Percentiles rank a stretch among this genome's conserved stretches.
These are phyloP conservation scores for Dastarcus helophoroides DNA, from an alignment of 2,888 invertebrate genomes.

Conservation along the genomic window DNA sequence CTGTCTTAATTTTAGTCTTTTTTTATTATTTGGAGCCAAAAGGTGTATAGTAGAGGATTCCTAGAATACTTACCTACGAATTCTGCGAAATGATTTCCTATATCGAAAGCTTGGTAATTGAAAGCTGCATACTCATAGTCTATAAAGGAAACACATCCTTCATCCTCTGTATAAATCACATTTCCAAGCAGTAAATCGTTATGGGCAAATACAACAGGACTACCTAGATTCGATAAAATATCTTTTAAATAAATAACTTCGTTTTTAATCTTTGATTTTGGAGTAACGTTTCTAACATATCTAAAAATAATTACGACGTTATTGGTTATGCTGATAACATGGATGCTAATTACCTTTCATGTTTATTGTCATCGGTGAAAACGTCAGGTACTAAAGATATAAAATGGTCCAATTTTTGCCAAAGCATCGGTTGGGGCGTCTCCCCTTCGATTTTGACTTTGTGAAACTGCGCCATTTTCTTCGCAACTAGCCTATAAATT, in stretches of 20 bases:
- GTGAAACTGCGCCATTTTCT: conserved; percentile 75
- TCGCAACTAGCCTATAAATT: conserved; percentile 66
- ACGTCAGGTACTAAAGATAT: conserved; percentile 59
- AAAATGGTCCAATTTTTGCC: conserved; percentile 67
- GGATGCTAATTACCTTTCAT: conserved; percentile 6
- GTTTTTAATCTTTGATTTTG: conserved; percentile 20
- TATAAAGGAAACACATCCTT: conserved; percentile 73
- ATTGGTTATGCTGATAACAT: background rate
- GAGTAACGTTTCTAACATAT: conserved; percentile 4
- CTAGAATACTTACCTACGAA: conserved; percentile 64
- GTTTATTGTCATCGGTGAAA: conserved; percentile 44
- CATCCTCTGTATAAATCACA: conserved; percentile 68
- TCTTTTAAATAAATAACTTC: conserved; percentile 56
- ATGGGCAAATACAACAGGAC: conserved; percentile 87
- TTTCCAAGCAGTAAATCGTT: conserved; percentile 95
- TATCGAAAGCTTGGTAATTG: conserved; percentile 92
- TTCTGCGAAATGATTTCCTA: conserved; percentile 97
- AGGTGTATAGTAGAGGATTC: background rate
- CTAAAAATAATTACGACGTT: conserved; percentile 4
- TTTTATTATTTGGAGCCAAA: background rate
- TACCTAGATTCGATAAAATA: conserved; percentile 50
- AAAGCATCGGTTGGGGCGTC: conserved; percentile 49
- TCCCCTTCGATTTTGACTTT: conserved; percentile 39
- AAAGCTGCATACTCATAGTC: conserved; percentile 94
- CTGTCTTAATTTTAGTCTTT: too few species aligned